Conservation (phyloP, 1,140 invertebrate species). For the Drosophila sechellia region DNA sequence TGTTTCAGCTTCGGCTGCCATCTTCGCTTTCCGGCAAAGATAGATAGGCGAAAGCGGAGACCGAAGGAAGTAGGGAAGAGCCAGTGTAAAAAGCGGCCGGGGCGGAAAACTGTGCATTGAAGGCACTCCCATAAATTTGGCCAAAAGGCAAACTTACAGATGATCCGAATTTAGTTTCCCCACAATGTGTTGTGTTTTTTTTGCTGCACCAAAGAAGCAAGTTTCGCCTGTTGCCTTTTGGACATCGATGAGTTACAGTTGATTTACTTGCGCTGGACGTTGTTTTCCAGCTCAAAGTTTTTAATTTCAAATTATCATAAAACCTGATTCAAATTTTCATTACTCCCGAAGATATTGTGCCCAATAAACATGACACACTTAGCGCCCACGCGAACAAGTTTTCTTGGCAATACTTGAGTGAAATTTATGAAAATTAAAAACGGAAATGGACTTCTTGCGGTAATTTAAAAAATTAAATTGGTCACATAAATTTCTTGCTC, state of each 20-base stretch:
- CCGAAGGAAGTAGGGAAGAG: neutral
- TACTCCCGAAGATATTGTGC: slow-evolving; percentile 43
- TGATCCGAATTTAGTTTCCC: slow-evolving; percentile 82
- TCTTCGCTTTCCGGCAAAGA: slow-evolving; percentile 49
- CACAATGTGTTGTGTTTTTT: slow-evolving; percentile 81
- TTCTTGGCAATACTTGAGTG: slow-evolving; percentile 65
- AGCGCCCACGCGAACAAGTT: slow-evolving; percentile 53
- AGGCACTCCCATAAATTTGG: slow-evolving; percentile 73
- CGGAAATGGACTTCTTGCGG: slow-evolving; percentile 60
- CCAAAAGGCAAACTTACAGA: slow-evolving; percentile 82
- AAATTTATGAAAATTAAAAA: slow-evolving; percentile 83
- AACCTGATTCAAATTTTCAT: slow-evolving; percentile 78
- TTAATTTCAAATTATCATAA: slow-evolving; percentile 82
- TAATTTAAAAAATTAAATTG: slow-evolving; percentile 80
- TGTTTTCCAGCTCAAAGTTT: slow-evolving; percentile 21
- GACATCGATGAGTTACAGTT: slow-evolving; percentile 80
- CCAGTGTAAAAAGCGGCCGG: neutral
- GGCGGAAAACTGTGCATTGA: slow-evolving; percentile 64
- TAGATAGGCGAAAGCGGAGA: slow-evolving; percentile 22
- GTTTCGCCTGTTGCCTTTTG: slow-evolving; percentile 51
- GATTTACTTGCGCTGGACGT: slow-evolving; percentile 67
- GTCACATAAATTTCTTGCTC: slow-evolving; percentile 70
- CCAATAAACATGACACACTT: slow-evolving; percentile 70
- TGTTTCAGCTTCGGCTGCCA: slow-evolving; percentile 76
- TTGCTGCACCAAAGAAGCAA: slow-evolving; percentile 66